phyloP scores from a whole-genome alignment of 2,113 vertebrate genomes.

The Bufo bufo region DNA sequence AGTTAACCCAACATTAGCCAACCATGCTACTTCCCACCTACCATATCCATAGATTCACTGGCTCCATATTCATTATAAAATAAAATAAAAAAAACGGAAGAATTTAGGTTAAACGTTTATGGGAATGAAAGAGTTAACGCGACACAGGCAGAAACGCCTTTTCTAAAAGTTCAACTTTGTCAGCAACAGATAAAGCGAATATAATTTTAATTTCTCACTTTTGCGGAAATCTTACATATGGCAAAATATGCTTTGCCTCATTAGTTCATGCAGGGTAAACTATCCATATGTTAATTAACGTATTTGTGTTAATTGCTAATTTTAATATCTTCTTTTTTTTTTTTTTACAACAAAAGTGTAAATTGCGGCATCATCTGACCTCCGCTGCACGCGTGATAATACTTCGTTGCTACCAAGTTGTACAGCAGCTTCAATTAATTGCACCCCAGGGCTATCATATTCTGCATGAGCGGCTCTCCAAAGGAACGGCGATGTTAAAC shows the following conservation, averaged over 20 bases:
- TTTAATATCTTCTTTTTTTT: slow-evolving; percentile 46
- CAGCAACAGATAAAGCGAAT: slow-evolving; percentile 49
- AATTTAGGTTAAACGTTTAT: neutral
- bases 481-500: slow-evolving; percentile 62
- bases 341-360: slow-evolving; percentile 65
- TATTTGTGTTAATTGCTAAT: slow-evolving; percentile 67
- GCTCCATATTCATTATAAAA: neutral
- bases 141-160: neutral
- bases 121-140: neutral
- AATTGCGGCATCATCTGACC: slow-evolving; percentile 63
- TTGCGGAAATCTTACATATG: slow-evolving; percentile 58
- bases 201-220: slow-evolving; percentile 6
- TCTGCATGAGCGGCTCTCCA: slow-evolving; percentile 67
- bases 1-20: neutral
- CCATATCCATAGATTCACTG: neutral
- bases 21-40: neutral
- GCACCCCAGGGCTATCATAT: slow-evolving; percentile 61
- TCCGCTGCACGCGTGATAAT: slow-evolving; percentile 62
- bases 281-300: slow-evolving; percentile 67
- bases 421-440: slow-evolving; percentile 69
- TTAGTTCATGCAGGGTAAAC: slow-evolving; percentile 63
- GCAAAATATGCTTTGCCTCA: slow-evolving; percentile 62
- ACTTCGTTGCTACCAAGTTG: slow-evolving; percentile 61
- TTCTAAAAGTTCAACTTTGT: neutral
- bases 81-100: neutral